Conservation (phyloP, 2,113 vertebrate genomes). For the Psilopogon haemacephalus region DNA sequence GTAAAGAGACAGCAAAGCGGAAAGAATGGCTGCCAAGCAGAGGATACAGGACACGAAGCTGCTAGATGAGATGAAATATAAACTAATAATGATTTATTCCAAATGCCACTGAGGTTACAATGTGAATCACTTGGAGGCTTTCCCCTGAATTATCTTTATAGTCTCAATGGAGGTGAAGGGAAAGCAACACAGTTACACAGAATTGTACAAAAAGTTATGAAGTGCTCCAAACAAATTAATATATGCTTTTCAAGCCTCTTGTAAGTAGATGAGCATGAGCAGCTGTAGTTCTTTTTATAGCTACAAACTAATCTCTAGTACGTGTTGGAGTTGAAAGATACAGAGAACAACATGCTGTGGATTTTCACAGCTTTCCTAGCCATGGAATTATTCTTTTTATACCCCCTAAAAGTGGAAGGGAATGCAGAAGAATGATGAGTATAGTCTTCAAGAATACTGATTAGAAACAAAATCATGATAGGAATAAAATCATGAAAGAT, state of each 20-base stretch:
- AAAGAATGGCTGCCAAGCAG: constrained; percentile 45
- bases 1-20: constrained; percentile 39
- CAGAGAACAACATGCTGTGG: constrained; percentile 23
- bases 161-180: background rate
- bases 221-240: constrained; percentile 46
- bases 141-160: background rate
- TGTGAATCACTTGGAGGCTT: background rate
- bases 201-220: constrained; percentile 17
- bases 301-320: constrained; percentile 54
- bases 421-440: background rate
- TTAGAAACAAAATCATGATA: background rate
- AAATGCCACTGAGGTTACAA: background rate
- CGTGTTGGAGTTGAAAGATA: constrained; percentile 27
- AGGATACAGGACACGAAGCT: constrained; percentile 45
- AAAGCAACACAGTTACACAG: background rate
- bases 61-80: constrained; percentile 35
- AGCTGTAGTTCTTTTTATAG: constrained; percentile 69
- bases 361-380: background rate
- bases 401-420: constrained; percentile 20
- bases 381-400: constrained; percentile 35
- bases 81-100: constrained; percentile 63
- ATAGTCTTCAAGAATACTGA: background rate
- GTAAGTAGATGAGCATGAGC: constrained; percentile 39
- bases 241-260: constrained; percentile 29
- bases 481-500: background rate